Evolutionary conservation across 2,888 invertebrate genomes (phyloP).

Genomic region (Ypsolopha scabrella): DNA sequence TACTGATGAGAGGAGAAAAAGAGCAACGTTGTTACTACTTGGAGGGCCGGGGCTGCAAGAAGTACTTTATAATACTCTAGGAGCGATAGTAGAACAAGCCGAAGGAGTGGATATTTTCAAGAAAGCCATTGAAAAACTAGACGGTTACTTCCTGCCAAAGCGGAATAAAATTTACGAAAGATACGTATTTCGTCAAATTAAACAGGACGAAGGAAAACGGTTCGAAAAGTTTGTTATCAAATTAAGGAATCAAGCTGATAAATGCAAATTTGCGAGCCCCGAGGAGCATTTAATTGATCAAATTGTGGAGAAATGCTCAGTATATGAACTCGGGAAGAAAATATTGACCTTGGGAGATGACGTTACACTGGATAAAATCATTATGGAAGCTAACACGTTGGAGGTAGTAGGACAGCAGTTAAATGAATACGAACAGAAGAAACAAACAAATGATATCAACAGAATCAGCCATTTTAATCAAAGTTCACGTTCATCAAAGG

Average conservation of each 20-base stretch:
- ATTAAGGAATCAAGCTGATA: constrained; percentile 20
- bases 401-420: constrained; percentile 7
- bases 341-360: constrained; percentile 7
- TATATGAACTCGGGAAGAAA: constrained; percentile 7
- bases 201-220: constrained; percentile 18
- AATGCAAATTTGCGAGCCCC: constrained; percentile 19
- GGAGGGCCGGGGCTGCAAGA: constrained; percentile 18
- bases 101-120: constrained; percentile 5
- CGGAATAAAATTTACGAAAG: constrained; percentile 16
- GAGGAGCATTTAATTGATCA: constrained; percentile 19
- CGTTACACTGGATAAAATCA: constrained; percentile 3
- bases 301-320: constrained; percentile 17
- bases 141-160: constrained; percentile 20
- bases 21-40: constrained; percentile 15
- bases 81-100: constrained; percentile 9
- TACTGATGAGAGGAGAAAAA: too few relatives aligned
- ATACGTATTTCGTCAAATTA: constrained; percentile 18
- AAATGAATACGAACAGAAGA: constrained; percentile 1
- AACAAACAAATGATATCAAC: neutral
- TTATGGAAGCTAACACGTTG: constrained; percentile 7
- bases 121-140: constrained; percentile 14
- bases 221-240: constrained; percentile 21
- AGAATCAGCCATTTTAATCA: too few relatives aligned
- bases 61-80: constrained; percentile 19
- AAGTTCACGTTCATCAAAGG: neutral